Conservation (phyloP, 2,888 invertebrate genomes). For the Xestoiulus laeticollis region DNA sequence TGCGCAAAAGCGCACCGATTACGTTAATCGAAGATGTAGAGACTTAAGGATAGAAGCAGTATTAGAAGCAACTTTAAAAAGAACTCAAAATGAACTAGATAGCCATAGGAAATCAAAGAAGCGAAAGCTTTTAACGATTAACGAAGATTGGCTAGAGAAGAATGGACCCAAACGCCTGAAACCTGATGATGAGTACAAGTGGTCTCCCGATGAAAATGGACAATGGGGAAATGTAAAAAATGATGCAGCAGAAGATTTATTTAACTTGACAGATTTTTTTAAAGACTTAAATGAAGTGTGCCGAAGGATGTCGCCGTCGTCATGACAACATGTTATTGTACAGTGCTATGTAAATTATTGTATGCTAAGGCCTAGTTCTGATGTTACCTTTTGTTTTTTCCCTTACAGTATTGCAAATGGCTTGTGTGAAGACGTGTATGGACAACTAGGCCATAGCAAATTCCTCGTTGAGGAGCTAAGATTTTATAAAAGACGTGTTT, state of each 20-base stretch:
- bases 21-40: conserved; percentile 2
- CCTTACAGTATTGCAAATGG: conserved; percentile 47
- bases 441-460: conserved; percentile 43
- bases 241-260: neutral
- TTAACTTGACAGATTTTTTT: conserved; percentile 43
- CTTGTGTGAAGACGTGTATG: conserved; percentile 27
- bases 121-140: neutral
- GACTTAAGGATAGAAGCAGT: conserved; percentile 46
- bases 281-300: conserved; percentile 28
- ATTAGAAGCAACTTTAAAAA: conserved; percentile 34
- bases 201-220: neutral
- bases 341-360: conserved; percentile 7
- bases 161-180: neutral
- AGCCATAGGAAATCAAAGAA: neutral
- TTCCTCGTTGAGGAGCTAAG: conserved; percentile 10
- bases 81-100: conserved; percentile 40
- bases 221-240: neutral
- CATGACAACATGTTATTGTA: neutral
- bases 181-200: neutral
- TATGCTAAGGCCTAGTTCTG: conserved; percentile 43
- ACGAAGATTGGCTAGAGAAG: conserved; percentile 38
- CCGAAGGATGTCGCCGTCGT: neutral
- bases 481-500: conserved; percentile 15
- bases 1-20: conserved; percentile 15
- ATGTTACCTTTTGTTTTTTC: conserved; percentile 11